Percentiles rank a stretch among this genome's conserved stretches.
These are phyloP conservation scores for Cydia amplana DNA, from an alignment of 1,140 invertebrate genomes.

Conservation along the genomic window DNA sequence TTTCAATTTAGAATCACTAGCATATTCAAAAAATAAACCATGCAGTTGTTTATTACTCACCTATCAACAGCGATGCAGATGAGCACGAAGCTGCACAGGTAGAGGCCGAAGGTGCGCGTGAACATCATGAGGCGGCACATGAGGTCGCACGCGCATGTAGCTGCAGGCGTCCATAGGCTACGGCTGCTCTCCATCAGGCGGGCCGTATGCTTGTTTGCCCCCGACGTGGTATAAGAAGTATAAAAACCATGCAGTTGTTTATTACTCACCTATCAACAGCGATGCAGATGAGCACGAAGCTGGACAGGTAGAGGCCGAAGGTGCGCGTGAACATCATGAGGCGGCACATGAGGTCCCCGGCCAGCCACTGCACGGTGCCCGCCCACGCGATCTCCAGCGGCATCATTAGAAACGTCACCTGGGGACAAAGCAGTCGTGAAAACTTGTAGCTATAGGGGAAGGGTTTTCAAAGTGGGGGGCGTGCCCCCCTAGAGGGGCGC, in stretches of 20 bases:
- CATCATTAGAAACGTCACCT: slow-evolving; percentile 95
- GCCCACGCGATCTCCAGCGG: slow-evolving; percentile 94
- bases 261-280: slow-evolving; percentile 88
- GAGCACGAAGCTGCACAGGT: slow-evolving; percentile 91
- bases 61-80: slow-evolving; percentile 93
- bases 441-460: too few species aligned
- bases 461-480: too few species aligned
- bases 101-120: slow-evolving; percentile 91
- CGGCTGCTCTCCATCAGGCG: too few species aligned
- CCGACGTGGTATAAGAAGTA: too few species aligned
- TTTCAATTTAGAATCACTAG: too few species aligned
- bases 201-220: too few species aligned
- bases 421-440: slow-evolving; percentile 42
- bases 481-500: too few species aligned
- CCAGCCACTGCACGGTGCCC: slow-evolving; percentile 89
- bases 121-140: slow-evolving; percentile 92
- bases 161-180: too few species aligned
- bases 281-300: slow-evolving; percentile 92
- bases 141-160: too few species aligned
- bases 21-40: too few species aligned
- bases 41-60: slow-evolving; percentile 80
- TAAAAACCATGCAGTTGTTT: slow-evolving; percentile 73
- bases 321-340: slow-evolving; percentile 91
- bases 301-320: slow-evolving; percentile 92
- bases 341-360: slow-evolving; percentile 89